Evolutionary conservation across 2,888 invertebrate species (phyloP).

Genomic region (Endomychus coccineus): DNA sequence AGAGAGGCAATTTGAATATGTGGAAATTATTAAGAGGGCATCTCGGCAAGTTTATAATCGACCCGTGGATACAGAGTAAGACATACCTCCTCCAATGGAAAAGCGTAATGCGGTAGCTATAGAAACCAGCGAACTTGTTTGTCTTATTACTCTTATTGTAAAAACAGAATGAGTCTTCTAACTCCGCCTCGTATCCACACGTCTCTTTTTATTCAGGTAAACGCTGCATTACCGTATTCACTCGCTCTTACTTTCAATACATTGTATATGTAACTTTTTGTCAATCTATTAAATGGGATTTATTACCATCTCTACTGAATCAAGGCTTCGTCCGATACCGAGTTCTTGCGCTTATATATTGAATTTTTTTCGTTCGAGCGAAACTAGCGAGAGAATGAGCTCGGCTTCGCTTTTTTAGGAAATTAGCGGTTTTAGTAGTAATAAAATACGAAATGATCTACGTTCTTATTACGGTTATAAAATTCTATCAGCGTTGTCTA

Average conservation of each 20-base stretch:
- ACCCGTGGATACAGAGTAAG: conserved; percentile 24
- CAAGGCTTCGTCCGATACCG: conserved; percentile 23
- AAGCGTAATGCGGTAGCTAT: conserved; percentile 46
- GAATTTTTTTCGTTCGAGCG: conserved; percentile 9
- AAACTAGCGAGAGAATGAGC: conserved; percentile 14
- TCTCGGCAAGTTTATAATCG: conserved; percentile 32
- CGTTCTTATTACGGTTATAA: conserved; percentile 14
- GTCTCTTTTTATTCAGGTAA: conserved; percentile 36
- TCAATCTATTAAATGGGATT: conserved; percentile 29
- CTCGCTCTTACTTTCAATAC: conserved; percentile 28
- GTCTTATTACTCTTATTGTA: conserved; percentile 44
- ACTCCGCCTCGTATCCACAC: conserved; percentile 43
- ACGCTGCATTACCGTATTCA: conserved; percentile 29
- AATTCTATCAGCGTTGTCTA: conserved; percentile 11
- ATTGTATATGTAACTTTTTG: conserved; percentile 26
- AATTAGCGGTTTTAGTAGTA: conserved; percentile 9
- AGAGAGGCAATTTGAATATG: too few relatives aligned
- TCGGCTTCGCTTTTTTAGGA: conserved; percentile 15
- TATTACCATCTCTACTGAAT: conserved; percentile 27
- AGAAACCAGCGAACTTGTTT: conserved; percentile 42
- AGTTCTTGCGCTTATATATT: conserved; percentile 12
- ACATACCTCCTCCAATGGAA: conserved; percentile 40
- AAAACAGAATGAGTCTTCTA: conserved; percentile 42
- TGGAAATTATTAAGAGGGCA: conserved; percentile 15
- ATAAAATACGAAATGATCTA: too few relatives aligned